phyloP scores from a whole-genome alignment of 2,888 invertebrate species.

The Anagyrus pseudococci region DNA sequence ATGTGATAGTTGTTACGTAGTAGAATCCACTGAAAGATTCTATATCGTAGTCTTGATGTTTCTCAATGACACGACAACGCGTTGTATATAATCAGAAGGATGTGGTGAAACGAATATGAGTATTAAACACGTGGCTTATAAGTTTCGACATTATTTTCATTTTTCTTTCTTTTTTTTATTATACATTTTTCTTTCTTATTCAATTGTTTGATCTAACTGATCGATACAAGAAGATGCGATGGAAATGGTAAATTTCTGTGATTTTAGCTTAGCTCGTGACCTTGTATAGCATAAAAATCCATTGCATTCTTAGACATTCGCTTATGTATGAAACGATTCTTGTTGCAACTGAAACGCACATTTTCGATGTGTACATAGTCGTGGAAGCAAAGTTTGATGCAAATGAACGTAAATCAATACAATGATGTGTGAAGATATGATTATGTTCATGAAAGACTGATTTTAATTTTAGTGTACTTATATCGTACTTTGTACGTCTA shows the following conservation, averaged over 20 bases:
- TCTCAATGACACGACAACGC: constrained; percentile 17
- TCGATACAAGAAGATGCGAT: constrained; percentile 27
- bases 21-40: constrained; percentile 46
- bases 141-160: constrained; percentile 17
- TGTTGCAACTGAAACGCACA: constrained; percentile 27
- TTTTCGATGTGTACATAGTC: constrained; percentile 31
- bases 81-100: constrained; percentile 31
- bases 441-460: constrained; percentile 50
- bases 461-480: constrained; percentile 51
- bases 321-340: constrained; percentile 15
- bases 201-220: constrained; percentile 21
- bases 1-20: constrained; percentile 43
- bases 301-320: constrained; percentile 16
- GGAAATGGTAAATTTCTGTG: constrained; percentile 37
- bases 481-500: constrained; percentile 32
- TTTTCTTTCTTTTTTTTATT: constrained; percentile 24
- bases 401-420: constrained; percentile 14
- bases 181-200: too few species aligned
- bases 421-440: constrained; percentile 32
- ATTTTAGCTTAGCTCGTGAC: constrained; percentile 34
- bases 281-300: constrained; percentile 14
- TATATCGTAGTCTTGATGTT: constrained; percentile 39
- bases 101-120: constrained; percentile 33
- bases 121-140: constrained; percentile 31
- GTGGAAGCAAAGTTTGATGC: constrained; percentile 19